Percentiles rank a stretch among this genome's conserved stretches.
Conservation (phyloP, 2,888 invertebrate species). For the Aporophyla lueneburgensis region DNA sequence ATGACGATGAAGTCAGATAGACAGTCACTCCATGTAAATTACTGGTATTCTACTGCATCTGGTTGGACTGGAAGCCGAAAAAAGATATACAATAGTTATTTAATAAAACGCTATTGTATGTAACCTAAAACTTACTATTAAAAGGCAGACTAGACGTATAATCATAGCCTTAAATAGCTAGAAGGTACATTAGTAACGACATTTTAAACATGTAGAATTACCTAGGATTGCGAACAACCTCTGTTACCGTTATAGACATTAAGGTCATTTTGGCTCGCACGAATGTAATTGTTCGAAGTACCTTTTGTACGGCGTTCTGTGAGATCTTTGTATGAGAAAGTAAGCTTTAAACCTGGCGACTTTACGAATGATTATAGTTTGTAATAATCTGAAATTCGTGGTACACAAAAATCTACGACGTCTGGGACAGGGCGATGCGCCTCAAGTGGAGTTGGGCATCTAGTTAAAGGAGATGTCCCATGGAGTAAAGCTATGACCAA, state of each 20-base stretch:
- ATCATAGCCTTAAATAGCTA: slow-evolving; percentile 31
- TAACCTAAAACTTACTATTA: slow-evolving; percentile 9
- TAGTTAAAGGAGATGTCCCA: too few relatives aligned
- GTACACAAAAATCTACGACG: too few relatives aligned
- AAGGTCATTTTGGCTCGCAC: slow-evolving; percentile 66
- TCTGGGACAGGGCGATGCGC: too few relatives aligned
- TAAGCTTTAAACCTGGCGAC: slow-evolving; percentile 15
- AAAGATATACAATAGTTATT: background rate
- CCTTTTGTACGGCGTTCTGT: slow-evolving; percentile 17
- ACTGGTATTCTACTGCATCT: too few relatives aligned
- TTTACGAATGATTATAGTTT: slow-evolving; percentile 5
- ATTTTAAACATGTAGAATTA: slow-evolving; percentile 52
- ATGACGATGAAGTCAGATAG: too few relatives aligned
- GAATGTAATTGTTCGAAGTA: slow-evolving; percentile 46
- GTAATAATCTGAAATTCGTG: slow-evolving; percentile 6
- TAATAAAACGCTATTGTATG: background rate
- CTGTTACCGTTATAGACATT: slow-evolving; percentile 45
- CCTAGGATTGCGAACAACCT: slow-evolving; percentile 41
- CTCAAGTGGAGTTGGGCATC: too few relatives aligned
- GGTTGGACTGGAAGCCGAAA: too few relatives aligned
- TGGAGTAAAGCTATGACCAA: too few relatives aligned
- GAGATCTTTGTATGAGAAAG: slow-evolving; percentile 18
- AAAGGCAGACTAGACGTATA: slow-evolving; percentile 4
- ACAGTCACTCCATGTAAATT: too few relatives aligned
- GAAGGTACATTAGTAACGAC: slow-evolving; percentile 41